A percentile compares a stretch with the other conserved stretches of the same genome.
phyloP scores from a whole-genome alignment of 2,113 vertebrate genomes.

The Cyphomyrus plagiostoma region DNA sequence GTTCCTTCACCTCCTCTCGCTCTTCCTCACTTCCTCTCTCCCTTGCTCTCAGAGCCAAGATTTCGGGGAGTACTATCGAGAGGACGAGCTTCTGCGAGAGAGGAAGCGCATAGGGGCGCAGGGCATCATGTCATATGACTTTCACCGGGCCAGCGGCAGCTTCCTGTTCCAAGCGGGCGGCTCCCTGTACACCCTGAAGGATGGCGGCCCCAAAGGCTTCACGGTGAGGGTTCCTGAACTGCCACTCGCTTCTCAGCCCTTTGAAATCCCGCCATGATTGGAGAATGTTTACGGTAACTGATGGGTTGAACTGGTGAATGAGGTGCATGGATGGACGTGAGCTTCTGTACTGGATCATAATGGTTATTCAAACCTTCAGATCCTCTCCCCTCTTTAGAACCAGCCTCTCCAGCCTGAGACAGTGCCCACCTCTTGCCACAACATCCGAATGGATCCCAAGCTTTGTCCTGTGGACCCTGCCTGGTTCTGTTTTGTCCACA shows the following conservation, averaged over 20 bases:
- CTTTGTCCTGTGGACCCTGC: constrained; percentile 67
- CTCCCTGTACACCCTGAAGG: constrained; percentile 66
- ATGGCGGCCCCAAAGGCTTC: constrained; percentile 69
- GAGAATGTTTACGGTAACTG: neutral
- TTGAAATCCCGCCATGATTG: neutral
- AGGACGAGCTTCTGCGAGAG: constrained; percentile 69
- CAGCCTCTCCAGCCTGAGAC: constrained; percentile 68
- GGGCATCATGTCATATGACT: constrained; percentile 69
- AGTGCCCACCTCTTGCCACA: constrained; percentile 67
- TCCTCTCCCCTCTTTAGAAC: constrained; percentile 14
- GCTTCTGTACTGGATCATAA: neutral
- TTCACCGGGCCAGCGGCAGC: constrained; percentile 66
- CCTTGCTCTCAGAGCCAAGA: constrained; percentile 58
- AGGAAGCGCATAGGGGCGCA: constrained; percentile 70
- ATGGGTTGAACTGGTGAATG: neutral
- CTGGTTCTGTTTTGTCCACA: constrained; percentile 74
- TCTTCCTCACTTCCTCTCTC: constrained; percentile 8
- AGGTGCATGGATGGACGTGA: neutral
- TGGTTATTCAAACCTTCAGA: neutral
- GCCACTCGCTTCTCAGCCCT: neutral
- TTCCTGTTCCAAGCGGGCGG: constrained; percentile 69
- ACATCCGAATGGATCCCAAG: constrained; percentile 75
- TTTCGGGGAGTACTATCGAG: constrained; percentile 74
- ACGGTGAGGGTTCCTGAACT: constrained; percentile 53
- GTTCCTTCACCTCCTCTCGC: neutral